Base-by-base conservation (phyloP, 1,140 invertebrate species). In the Teleogryllus occipitalis region DNA sequence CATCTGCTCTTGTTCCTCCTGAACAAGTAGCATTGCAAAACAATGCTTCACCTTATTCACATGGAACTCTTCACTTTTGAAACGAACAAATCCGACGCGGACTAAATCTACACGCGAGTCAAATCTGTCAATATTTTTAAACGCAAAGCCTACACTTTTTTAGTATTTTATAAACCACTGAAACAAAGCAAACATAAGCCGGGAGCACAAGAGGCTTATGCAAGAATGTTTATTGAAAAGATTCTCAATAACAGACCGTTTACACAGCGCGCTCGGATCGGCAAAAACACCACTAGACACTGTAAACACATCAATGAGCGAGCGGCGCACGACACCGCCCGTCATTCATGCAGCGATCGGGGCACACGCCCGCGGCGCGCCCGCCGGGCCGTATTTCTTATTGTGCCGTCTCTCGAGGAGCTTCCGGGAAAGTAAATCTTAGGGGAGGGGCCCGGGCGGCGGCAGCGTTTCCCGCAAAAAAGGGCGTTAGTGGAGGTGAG, bases 231-330 rank as follows among this genome's bases (percentile, higher is more conserved):
- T 65, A 65, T 65, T 65, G 54, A 65, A 65, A 10, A 18, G 54
- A 65, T 65, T 65, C 54, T 65, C 54, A 14, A 65, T 65, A 65
- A 65, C 54, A 65, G 54, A 10, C 10, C 18, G 54, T 65, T 65
- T 10, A 65, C 54, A 65, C 54, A 65, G 54, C 54, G 54, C 12
- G 15, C 54, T 21, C 8, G 39, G 75, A 47, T 48, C 27, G 46
- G 75, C 10, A 15, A 73, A 72, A 79, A 78, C 22, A 21, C 14
- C 21, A 47, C 27, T 82, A 83, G 82, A 82, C 83, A 82, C 80
- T 74, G 54, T 74, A 82, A 80, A 39, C 27, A 39, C 27, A 39
- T 39, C 27, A 39, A 39, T 39, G 27, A 39, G 27, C 27, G 27
- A n/a, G n/a, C n/a, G 27, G 27, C 27, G 27, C 27, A 39, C 27